phyloP scores from a whole-genome alignment of 2,113 vertebrate species.

The Ascaphus truei region DNA sequence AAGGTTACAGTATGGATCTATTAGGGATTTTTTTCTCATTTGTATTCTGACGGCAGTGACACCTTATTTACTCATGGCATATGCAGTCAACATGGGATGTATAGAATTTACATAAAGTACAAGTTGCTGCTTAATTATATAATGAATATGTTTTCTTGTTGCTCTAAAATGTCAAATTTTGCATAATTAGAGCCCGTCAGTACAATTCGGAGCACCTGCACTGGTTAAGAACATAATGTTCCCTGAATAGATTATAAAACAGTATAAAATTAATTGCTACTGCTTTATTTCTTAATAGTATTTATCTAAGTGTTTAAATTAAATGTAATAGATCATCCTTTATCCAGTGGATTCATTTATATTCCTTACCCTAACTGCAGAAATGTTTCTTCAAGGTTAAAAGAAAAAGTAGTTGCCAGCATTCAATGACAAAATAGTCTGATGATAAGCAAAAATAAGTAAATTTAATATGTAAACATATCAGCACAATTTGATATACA shows the following conservation, averaged over 20 bases:
- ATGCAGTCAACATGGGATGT: neutral
- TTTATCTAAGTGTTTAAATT: too few relatives aligned
- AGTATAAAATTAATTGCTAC: too few relatives aligned
- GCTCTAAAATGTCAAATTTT: constrained; percentile 25
- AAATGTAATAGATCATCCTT: too few relatives aligned
- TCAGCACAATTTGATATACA: too few relatives aligned
- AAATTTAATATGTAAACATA: too few relatives aligned
- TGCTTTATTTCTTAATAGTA: too few relatives aligned
- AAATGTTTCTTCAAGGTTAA: too few relatives aligned
- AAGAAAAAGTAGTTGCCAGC: too few relatives aligned
- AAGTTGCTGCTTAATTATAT: constrained; percentile 23
- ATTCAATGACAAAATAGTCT: too few relatives aligned
- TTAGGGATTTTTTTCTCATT: neutral
- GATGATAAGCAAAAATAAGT: too few relatives aligned
- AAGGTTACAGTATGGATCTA: neutral
- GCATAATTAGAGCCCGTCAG: constrained; percentile 20
- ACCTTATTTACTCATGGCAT: neutral
- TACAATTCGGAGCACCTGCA: constrained; percentile 7
- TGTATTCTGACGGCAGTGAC: neutral
- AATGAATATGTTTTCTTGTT: constrained; percentile 8
- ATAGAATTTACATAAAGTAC: constrained; percentile 3
- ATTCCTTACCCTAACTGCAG: too few relatives aligned
- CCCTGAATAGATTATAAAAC: constrained; percentile 6
- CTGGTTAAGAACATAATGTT: neutral
- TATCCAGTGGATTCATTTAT: too few relatives aligned